Evolutionary conservation across 1,140 invertebrate genomes (phyloP), one percentile per base, ranked within the genome.

Genomic region (Phymorhynchus buccinoides): DNA sequence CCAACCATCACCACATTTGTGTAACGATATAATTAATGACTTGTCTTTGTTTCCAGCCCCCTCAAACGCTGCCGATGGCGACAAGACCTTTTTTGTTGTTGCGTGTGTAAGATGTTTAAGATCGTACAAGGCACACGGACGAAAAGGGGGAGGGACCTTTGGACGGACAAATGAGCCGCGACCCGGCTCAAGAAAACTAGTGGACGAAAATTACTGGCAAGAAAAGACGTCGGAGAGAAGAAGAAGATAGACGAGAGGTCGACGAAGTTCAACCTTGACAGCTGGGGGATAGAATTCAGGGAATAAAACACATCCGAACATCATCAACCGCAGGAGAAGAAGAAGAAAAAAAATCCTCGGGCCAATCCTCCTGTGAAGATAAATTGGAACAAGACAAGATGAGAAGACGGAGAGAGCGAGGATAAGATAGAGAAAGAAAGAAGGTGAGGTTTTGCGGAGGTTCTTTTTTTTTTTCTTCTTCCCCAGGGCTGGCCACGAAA

Each of bases 1-100:
- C 56, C 22, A 22, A 18, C 44, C 22, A 16, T 12, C 22, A 27
- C 18, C 56, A 62, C n/a, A 16, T 62, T 18, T 62, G 12, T 22
- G 56, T 62, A 62, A 62, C 56, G n/a, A n/a, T n/a, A n/a, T n/a
- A 62, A 62, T 27, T 62, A 62, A 62, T 62, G 56, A 62, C 22
- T 62, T 62, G 22, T 62, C 56, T 62, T 62, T 62, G 56, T 62
- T 62, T 62, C n/a, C 22, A 18, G n/a, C 56, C 56, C 56, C 56
- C 7, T 9, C 1, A 62, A 62, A 62, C 56, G 56, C 56, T 62
- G 56, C 56, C n/a, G 56, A 62, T 27, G 56, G 56, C 56, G 22
- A 16, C 56, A 27, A 14, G 12, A 4, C n/a, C n/a, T 62, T 62
- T 62, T 4, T 62, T 62, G 4, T 62, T 62, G 0, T 62, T 18